A percentile compares a stretch with the other conserved stretches of the same genome.
phyloP scores from a whole-genome alignment of 2,888 invertebrate species.

The Volucella inanis region DNA sequence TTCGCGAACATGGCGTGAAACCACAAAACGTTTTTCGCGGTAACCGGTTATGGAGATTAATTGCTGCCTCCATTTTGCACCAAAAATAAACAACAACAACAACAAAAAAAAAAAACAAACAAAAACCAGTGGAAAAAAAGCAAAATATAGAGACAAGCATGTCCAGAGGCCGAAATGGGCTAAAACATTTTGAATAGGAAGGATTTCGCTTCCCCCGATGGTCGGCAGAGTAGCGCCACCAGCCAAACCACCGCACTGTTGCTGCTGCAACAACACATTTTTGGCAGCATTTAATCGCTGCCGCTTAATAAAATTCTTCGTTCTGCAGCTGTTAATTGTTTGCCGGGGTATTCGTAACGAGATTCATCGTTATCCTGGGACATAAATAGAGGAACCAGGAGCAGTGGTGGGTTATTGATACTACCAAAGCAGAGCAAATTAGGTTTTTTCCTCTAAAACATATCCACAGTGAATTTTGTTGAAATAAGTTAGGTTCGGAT shows the following conservation, averaged over 20 bases:
- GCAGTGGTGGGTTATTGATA: too few species aligned
- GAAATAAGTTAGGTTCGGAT: too few species aligned
- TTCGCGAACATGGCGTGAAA: constrained; percentile 73
- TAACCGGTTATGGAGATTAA: constrained; percentile 74
- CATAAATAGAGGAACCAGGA: background rate
- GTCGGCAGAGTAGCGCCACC: constrained; percentile 7
- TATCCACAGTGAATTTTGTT: too few species aligned
- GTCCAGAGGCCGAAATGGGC: background rate
- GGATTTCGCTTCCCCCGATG: constrained; percentile 32
- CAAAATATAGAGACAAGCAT: constrained; percentile 4
- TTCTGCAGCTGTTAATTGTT: constrained; percentile 56
- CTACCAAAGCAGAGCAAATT: too few species aligned
- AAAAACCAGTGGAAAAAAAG: constrained; percentile 18
- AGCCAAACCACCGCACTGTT: constrained; percentile 37
- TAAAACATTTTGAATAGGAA: constrained; percentile 30
- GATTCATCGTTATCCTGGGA: constrained; percentile 30
- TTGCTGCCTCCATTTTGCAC: constrained; percentile 51
- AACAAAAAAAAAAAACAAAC: constrained; percentile 25
- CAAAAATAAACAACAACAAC: background rate
- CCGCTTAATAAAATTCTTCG: constrained; percentile 46
- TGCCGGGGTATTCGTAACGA: constrained; percentile 18
- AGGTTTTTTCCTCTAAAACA: too few species aligned
- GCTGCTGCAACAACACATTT: constrained; percentile 68
- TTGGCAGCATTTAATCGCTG: constrained; percentile 69
- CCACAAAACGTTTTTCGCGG: constrained; percentile 75